A percentile compares a stretch with the other conserved stretches of the same genome.
phyloP scores from a whole-genome alignment of 1,140 invertebrate genomes.

The Penaeus japonicus region DNA sequence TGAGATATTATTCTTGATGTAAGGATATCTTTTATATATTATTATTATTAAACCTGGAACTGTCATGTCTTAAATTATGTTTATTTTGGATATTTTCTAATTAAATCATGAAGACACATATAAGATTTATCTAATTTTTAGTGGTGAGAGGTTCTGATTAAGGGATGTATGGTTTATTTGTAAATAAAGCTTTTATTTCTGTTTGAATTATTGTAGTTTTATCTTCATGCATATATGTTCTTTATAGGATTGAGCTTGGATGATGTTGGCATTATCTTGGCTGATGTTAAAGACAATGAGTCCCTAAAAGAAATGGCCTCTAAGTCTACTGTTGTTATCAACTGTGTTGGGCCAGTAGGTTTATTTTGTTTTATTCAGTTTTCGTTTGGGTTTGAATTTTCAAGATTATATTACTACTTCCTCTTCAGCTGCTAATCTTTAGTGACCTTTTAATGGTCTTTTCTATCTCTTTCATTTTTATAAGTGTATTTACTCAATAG shows the following conservation, averaged over 20 bases:
- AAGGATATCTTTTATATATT: too few species aligned
- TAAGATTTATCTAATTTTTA: background rate
- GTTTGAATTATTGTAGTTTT: background rate
- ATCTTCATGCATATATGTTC: too few species aligned
- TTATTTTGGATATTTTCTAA: background rate
- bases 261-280: constrained; percentile 76
- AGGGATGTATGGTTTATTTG: background rate
- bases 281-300: constrained; percentile 77
- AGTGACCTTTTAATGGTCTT: background rate
- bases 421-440: background rate
- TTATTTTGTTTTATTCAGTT: too few species aligned
- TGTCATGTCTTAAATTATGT: background rate
- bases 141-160: background rate
- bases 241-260: constrained; percentile 63
- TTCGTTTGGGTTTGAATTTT: background rate
- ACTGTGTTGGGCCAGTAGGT: constrained; percentile 83
- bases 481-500: background rate
- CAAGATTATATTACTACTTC: background rate
- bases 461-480: too few species aligned
- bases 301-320: constrained; percentile 80
- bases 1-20: background rate
- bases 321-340: constrained; percentile 78
- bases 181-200: background rate
- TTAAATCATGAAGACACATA: background rate
- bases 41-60: background rate